These are phyloP conservation scores for Chloromyia formosa DNA, from an alignment of 2,888 invertebrate genomes.

Conservation along the genomic window DNA sequence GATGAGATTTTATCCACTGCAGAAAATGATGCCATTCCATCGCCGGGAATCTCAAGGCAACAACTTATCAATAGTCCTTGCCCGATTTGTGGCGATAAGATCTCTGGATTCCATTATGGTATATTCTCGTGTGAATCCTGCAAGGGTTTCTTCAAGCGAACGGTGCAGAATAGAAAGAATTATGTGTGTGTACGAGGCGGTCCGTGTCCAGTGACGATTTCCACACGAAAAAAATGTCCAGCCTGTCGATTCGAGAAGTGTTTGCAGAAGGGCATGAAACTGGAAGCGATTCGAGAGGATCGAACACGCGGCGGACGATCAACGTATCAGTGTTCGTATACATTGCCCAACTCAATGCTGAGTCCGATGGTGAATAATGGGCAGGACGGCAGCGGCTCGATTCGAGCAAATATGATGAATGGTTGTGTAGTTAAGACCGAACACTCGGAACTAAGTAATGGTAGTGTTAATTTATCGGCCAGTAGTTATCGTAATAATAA, in stretches of 20 bases:
- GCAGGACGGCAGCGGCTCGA: slow-evolving; percentile 58
- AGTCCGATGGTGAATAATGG: slow-evolving; percentile 63
- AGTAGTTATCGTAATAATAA: slow-evolving; percentile 58
- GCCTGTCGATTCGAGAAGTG: slow-evolving; percentile 97
- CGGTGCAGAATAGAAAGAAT: slow-evolving; percentile 97
- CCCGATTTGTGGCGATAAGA: slow-evolving; percentile 94
- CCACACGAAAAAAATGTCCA: slow-evolving; percentile 95
- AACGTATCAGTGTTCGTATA: slow-evolving; percentile 94
- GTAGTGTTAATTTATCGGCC: slow-evolving; percentile 43
- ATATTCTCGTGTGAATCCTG: slow-evolving; percentile 98
- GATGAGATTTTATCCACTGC: slow-evolving; percentile 55
- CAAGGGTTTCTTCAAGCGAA: slow-evolving; percentile 97
- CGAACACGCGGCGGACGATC: slow-evolving; percentile 94
- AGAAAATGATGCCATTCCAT: slow-evolving; percentile 62
- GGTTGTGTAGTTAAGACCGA: slow-evolving; percentile 66
- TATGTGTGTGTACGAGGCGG: slow-evolving; percentile 93
- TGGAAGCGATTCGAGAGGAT: slow-evolving; percentile 96
- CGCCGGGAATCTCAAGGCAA: slow-evolving; percentile 84
- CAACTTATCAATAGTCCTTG: slow-evolving; percentile 93
- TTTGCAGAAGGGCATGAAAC: slow-evolving; percentile 93
- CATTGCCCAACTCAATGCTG: slow-evolving; percentile 77
- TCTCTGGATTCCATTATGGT: slow-evolving; percentile 97
- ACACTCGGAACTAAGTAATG: slow-evolving; percentile 60
- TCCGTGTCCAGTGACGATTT: slow-evolving; percentile 90
- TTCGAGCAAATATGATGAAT: slow-evolving; percentile 57